Evolutionary conservation across 2,113 vertebrate genomes (phyloP).

Genomic region (human (Homo sapiens)): GRCh38 chr21:32435501-32436000

Average conservation of each 20-base stretch:
- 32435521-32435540: not conserved
- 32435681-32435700: not conserved
- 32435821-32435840: not conserved
- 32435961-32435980: not conserved
- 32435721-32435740: not conserved
- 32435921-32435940: not conserved
- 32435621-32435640: not conserved
- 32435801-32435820: not conserved
- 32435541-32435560: not conserved
- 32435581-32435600: not conserved
- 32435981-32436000: not conserved
- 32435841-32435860: not conserved
- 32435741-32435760: not conserved
- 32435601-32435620: not conserved
- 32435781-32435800: not conserved
- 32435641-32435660: too few species aligned
- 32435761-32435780: not conserved
- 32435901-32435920: not conserved
- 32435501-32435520: not conserved
- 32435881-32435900: not conserved
- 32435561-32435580: rapidly evolving
- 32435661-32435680: not conserved
- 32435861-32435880: not conserved
- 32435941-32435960: not conserved
- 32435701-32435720: not conserved